Base-by-base conservation (phyloP, 1,140 invertebrate genomes). In the Trialeurodes vaporariorum region DNA sequence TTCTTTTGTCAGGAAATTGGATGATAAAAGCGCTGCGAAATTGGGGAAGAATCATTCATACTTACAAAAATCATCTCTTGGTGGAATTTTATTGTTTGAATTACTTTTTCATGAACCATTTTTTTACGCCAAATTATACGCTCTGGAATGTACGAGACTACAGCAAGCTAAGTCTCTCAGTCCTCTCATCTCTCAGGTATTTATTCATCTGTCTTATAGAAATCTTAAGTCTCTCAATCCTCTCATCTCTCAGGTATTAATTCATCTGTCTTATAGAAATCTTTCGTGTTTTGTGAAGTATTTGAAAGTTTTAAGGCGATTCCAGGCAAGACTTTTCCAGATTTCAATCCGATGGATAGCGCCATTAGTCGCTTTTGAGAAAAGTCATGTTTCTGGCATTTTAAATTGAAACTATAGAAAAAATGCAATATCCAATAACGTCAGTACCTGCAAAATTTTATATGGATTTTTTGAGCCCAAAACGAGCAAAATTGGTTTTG, bases 21-120 rank as follows among this genome's bases (percentile, higher is more conserved):
- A 49, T 9, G 34, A 49, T 17, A 49, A 49, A 17, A 49, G 34
- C 17, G 5, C 34, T 9, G 34, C 34, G 17, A 49, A 49, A 49
- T 49, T 49, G 25, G 64, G 49, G 61, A 67, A 25, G 59, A 67
- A 78, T 67, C 78, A 76, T 70, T 75, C 81, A 75, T 88, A 87
- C 75, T 78, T 91, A 1, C 86, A 88, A 75, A 88, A 88, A 75
- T 85, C 85, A 9, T 80, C 88, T 73, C 77, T 86, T 1, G 90
- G 83, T 62, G 91, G 83, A 67, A 81, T 87, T 69, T 74, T 88
- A 25, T 71, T 88, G 23, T 86, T 91, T 73, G 87, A 89, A 74
- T 81, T 92, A 27, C 82, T 83, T 61, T 81, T 92, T 70, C 77
- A 78, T 13, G 85, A 90, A 69, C 89, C 90, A 40, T 92, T 91